Conservation (phyloP, 1,140 invertebrate species). For the Pteromalus puparum region DNA sequence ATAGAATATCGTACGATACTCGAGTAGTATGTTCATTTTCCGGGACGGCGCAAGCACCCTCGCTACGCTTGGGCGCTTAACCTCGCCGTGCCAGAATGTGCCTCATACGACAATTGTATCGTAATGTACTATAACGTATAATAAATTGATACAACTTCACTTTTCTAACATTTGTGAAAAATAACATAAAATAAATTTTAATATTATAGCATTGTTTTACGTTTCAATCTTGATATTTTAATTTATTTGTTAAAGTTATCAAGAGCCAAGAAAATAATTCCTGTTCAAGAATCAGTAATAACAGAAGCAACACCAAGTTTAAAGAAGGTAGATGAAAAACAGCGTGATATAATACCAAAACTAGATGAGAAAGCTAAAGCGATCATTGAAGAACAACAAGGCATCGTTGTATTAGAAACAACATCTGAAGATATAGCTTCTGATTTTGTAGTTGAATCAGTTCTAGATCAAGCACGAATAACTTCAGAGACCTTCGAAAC, state of each 20-base stretch:
- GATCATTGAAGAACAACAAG: constrained; percentile 76
- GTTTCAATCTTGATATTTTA: neutral
- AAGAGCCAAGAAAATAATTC: constrained; percentile 74
- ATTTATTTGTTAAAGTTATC: constrained; percentile 60
- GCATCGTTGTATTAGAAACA: constrained; percentile 77
- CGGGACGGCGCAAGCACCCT: no score
- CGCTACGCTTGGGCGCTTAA: no score
- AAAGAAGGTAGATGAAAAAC: constrained; percentile 79
- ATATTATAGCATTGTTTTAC: no score
- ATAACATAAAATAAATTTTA: no score
- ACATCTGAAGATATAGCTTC: constrained; percentile 74
- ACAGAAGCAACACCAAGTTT: constrained; percentile 79
- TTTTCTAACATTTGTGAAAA: no score
- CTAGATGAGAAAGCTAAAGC: constrained; percentile 74
- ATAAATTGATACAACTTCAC: no score
- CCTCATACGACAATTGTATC: no score
- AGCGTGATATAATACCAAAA: constrained; percentile 67
- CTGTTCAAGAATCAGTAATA: constrained; percentile 77
- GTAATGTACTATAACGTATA: no score
- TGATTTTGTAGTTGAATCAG: constrained; percentile 65
- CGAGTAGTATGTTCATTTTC: no score
- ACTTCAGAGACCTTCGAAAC: constrained; percentile 69
- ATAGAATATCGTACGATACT: no score
- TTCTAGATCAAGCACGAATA: constrained; percentile 62
- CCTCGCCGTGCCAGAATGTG: no score